These are phyloP conservation scores for Lissocephala sabroskyi DNA, from an alignment of 2,888 invertebrate genomes.

Conservation along the genomic window DNA sequence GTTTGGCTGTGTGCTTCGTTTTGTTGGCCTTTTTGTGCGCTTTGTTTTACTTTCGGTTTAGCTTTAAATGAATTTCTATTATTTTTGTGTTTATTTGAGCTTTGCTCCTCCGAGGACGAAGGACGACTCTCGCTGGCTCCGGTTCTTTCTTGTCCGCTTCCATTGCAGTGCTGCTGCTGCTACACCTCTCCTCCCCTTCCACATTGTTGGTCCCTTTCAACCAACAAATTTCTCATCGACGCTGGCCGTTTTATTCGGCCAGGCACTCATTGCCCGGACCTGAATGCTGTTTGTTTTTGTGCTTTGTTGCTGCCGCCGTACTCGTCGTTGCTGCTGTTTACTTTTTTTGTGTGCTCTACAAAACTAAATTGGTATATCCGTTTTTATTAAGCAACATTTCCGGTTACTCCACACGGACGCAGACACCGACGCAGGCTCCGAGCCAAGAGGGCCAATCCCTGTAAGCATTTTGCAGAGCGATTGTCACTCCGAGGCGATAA, in stretches of 20 bases:
- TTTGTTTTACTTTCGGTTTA: constrained; percentile 52
- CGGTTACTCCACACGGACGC: constrained; percentile 41
- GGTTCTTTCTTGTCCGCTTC: background rate
- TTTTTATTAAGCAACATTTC: constrained; percentile 65
- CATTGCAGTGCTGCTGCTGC: constrained; percentile 10
- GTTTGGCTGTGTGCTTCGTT: constrained; percentile 3
- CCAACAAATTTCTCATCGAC: background rate
- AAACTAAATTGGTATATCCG: constrained; percentile 65
- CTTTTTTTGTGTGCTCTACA: constrained; percentile 40
- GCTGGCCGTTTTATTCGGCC: constrained; percentile 38
- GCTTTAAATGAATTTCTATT: constrained; percentile 64
- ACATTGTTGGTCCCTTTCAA: background rate
- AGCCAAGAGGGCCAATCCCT: too few relatives aligned
- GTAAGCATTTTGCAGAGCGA: too few relatives aligned
- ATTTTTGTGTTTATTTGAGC: constrained; percentile 63
- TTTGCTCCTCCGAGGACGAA: constrained; percentile 26
- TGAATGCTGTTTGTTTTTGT: constrained; percentile 18
- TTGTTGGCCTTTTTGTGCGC: constrained; percentile 11
- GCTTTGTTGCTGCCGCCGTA: constrained; percentile 14
- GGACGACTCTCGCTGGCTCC: background rate
- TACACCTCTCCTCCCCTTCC: background rate
- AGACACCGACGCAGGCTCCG: constrained; percentile 4
- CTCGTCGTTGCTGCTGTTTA: constrained; percentile 9
- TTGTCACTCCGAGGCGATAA: too few relatives aligned
- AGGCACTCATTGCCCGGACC: constrained; percentile 49